Evolutionary conservation across 2,888 invertebrate species (phyloP).

Genomic region (Cephus runcator): DNA sequence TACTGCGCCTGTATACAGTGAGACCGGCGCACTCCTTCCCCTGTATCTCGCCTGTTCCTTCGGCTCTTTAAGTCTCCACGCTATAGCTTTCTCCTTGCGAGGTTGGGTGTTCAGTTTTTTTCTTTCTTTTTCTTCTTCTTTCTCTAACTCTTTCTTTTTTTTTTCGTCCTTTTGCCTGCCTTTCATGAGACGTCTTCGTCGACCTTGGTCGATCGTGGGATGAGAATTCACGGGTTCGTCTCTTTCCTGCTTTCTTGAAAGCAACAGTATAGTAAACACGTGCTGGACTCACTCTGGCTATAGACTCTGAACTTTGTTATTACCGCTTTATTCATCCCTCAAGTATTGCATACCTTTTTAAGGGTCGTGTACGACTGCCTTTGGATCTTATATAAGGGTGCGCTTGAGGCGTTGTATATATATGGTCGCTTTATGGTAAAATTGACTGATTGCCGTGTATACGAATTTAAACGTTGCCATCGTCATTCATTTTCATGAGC

Average conservation of each 20-base stretch:
- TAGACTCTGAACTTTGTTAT: neutral
- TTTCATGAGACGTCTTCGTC: neutral
- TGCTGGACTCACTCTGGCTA: neutral
- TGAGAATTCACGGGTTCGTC: neutral
- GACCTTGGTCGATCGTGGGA: neutral
- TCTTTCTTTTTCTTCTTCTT: neutral
- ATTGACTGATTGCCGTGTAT: neutral
- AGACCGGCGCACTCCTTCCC: neutral
- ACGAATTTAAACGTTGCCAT: neutral
- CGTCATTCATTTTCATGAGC: conserved; percentile 4
- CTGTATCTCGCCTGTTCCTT: neutral
- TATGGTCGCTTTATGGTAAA: neutral
- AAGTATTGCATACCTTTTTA: neutral
- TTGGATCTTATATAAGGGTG: neutral
- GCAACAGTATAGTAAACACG: neutral
- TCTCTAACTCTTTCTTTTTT: neutral
- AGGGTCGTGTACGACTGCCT: neutral
- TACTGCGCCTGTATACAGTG: neutral
- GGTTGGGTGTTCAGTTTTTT: neutral
- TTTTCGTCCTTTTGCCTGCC: neutral
- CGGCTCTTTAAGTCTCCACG: neutral
- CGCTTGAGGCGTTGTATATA: neutral
- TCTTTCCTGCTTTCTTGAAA: neutral
- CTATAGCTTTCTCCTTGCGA: neutral
- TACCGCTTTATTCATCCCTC: neutral